Conservation (phyloP, 2,888 invertebrate genomes). For the Sycophila texana region DNA sequence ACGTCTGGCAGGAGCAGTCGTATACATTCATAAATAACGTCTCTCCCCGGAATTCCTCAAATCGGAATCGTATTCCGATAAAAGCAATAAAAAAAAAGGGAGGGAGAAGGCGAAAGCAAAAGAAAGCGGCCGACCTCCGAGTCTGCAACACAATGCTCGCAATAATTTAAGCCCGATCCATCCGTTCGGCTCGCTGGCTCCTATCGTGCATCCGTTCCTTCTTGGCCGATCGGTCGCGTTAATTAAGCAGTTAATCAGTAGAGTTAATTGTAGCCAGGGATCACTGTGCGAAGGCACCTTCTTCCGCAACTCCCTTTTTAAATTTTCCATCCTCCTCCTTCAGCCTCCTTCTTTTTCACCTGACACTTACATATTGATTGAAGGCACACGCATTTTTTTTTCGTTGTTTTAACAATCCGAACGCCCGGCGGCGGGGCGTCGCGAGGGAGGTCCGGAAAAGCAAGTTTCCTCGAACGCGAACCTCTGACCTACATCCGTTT, state of each 20-base stretch:
- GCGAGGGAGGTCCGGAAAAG: constrained; percentile 40
- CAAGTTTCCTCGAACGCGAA: constrained; percentile 55
- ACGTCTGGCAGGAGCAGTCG: no score
- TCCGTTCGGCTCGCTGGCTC: neutral
- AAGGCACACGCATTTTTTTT: constrained; percentile 32
- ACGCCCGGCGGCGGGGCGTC: neutral
- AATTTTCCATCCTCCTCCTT: no score
- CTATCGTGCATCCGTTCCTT: neutral
- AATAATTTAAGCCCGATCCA: neutral
- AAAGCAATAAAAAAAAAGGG: no score
- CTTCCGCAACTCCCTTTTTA: neutral
- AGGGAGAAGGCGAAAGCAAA: no score
- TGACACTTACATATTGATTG: constrained; percentile 32
- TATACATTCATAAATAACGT: no score
- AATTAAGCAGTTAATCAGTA: constrained; percentile 49
- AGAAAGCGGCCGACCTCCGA: no score
- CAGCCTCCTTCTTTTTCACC: neutral
- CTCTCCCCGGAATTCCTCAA: no score
- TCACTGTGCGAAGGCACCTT: neutral
- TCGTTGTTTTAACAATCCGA: constrained; percentile 34
- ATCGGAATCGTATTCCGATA: no score
- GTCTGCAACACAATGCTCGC: neutral
- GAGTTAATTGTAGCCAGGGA: constrained; percentile 30
- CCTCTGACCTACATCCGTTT: constrained; percentile 58
- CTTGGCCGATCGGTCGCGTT: constrained; percentile 2